Evolutionary conservation across 2,888 invertebrate genomes (phyloP), one percentile per base, ranked within the genome.

Genomic region (Hoplodrina ambigua): DNA sequence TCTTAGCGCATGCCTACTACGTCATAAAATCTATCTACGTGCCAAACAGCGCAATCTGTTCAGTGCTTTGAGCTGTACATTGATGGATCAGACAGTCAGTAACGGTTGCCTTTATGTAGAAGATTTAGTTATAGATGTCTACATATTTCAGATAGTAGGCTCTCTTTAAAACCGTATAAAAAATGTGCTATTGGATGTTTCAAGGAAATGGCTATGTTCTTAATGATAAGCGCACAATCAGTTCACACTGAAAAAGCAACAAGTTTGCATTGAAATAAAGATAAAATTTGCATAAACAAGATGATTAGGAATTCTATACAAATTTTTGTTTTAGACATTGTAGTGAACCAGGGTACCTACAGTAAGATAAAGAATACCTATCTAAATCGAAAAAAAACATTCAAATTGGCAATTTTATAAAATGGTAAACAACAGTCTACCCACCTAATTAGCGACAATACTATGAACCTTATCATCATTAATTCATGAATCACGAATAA

Each of bases 201-300:
- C 70, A 60, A 60, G 49, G 20, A 60, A 49, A n/a, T 13, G 55
- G 49, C 55, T 33, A 50, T 52, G 37, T 52, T 25, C 7, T 58
- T 15, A 46, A 15, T 37, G 71, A 71, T 72, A 55, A 50, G 41
- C 53, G 37, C 17, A 49, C 20, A 53, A 63, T 72, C 72, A 17
- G 41, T 72, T 57, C 20, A 33, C 30, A 17, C 19, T 53, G 11
- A 49, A 49, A 11, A 53, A 58, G 49, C 13, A 41, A 54, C 20
- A 41, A 49, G 58, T 50, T 59, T 59, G 4, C n/a, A 25, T 1
- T 25, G 50, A 55, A 66, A 65, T 66, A 50, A 56, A 52, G 59
- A 66, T 60, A 73, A 59, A 2, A 73, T 66, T 52, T 66, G 56
- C 41, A 37, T 46, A 52, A 56, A 72, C 25, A 71, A 63, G 25